Base-by-base conservation (phyloP, 2,113 vertebrate species). In the Siniperca knerii region DNA sequence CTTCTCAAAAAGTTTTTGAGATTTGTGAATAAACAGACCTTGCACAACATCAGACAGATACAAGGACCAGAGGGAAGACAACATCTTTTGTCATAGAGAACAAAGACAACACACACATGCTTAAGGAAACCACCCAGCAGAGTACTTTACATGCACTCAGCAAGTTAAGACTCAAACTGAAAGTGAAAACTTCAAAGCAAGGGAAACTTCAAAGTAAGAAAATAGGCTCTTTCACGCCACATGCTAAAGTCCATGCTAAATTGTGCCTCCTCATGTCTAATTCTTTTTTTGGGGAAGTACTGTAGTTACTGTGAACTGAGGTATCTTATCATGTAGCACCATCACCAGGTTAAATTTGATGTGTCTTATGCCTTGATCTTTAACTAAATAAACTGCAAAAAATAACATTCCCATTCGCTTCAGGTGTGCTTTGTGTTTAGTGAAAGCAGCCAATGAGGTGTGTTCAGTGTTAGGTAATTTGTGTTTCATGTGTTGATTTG, bases 101-200 rank as follows among this genome's bases (percentile, higher is more conserved):
- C 62, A 85, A 78, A 88, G 75, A 79, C 40, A 40, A 33, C 48
- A 62, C 46, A 35, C 1, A 11, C 44, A 25, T 12, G 67, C 71
- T 73, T 65, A 60, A 78, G 77, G 77, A 83, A 86, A 70, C 79
- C 37, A 64, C n/a, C 46, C 66, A 23, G 29, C 64, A 23, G 15
- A 73, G 20, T 44, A 10, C 52, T 66, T 81, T 52, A 54, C 42
- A 79, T 79, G 42, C 74, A 60, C 75, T 82, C 64, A 61, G 75
- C 60, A 57, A 70, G 50, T 33, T 20, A 65, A 78, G 37, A 48
- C 46, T 48, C 57, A 37, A 78, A 79, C n/a, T 74, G 62, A 69
- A 57, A 73, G 68, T 8, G 42, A 66, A 54, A 65, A 84, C 84
- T 77, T 86, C 80, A 89, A 89, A 89, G 82, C 62, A 25, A 16